Base-by-base conservation (phyloP, 2,113 vertebrate species). In the Gadus macrocephalus region DNA sequence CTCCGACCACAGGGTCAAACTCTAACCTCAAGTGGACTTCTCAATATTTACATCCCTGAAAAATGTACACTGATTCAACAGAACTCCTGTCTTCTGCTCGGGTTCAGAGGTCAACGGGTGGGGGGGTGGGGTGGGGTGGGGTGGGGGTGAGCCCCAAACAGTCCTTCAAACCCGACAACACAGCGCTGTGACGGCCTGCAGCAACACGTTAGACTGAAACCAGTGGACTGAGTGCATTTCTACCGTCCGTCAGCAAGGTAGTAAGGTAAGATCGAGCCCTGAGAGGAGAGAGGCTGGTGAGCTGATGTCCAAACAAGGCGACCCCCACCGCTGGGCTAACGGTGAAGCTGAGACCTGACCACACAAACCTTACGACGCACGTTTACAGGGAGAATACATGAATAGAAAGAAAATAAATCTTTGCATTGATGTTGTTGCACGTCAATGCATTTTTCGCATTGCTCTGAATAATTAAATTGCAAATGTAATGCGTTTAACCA, bases 21-120 rank as follows among this genome's bases (percentile, higher is more conserved):
- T 78, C 70, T 85, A 86, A 75, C 81, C 70, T 69, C 81, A 71
- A 83, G 80, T 49, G 73, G 72, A 81, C 76, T 80, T 62, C 76
- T 78, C 38, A 79, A 60, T 89, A 90, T 88, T 89, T 89, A 90
- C 87, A 89, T 90, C 89, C 89, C 89, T 90, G 89, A 90, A 88
- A 87, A 88, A 88, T 88, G 65, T 84, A 88, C 87, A 90, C 76
- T 72, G 75, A 83, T 77, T 86, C 79, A 87, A 75, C 82, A 81
- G 64, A 85, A 76, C 75, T 67, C 71, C 73, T 76, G 75, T 77
- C 67, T 74, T 81, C 38, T 69, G 42, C 65, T 80, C 75, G 77
- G 81, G 64, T 62, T 83, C 82, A 79, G 77, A 75, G 73, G 86
- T 83, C 84, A 87, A 87, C 83, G 87, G 81, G 70, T 49, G 74